phyloP scores from a whole-genome alignment of 1,140 invertebrate genomes.

The Hyphantria cunea region DNA sequence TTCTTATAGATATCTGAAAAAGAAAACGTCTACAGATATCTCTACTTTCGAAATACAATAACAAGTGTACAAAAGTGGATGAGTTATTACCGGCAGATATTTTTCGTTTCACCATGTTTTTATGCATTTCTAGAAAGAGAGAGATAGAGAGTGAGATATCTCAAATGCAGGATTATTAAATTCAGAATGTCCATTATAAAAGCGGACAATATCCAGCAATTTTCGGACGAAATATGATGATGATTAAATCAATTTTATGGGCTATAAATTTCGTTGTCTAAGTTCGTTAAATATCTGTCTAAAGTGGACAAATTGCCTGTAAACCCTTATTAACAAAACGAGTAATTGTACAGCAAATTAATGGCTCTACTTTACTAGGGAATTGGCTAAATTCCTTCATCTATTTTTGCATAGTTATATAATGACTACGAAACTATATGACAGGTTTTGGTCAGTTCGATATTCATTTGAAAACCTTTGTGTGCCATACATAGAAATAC shows the following conservation, averaged over 20 bases:
- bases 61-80: no score
- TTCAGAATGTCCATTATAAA: no score
- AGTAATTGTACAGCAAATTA: constrained; percentile 1
- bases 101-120: no score
- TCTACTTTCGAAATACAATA: no score
- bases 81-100: no score
- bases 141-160: no score
- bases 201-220: not conserved
- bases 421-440: not conserved
- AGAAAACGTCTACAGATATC: no score
- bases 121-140: no score
- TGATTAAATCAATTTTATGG: constrained; percentile 6
- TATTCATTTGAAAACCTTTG: not conserved
- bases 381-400: not conserved
- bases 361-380: not conserved
- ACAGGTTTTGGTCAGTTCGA: not conserved
- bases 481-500: no score
- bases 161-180: no score
- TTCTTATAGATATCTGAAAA: no score
- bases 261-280: constrained; percentile 2
- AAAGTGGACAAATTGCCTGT: not conserved
- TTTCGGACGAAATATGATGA: not conserved
- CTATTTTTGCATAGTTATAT: not conserved
- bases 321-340: not conserved
- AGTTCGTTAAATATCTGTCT: constrained; percentile 1